Percentiles rank a stretch among this genome's conserved stretches.
Conservation (phyloP, 1,140 invertebrate genomes). For the Wiebesia pumilae region DNA sequence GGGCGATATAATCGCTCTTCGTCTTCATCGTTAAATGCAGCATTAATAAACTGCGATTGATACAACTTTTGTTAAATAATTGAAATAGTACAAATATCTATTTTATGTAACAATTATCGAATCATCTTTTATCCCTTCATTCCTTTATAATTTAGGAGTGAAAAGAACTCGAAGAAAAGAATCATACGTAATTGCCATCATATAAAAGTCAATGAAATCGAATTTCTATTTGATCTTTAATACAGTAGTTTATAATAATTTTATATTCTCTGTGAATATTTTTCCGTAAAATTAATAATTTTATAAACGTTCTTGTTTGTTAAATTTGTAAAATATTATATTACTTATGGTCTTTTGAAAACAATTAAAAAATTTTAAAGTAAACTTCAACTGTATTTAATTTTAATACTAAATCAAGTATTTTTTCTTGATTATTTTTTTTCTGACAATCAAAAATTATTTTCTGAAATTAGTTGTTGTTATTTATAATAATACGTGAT, state of each 20-base stretch:
- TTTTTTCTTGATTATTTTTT: neutral
- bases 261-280: too few relatives aligned
- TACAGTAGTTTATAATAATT: too few relatives aligned
- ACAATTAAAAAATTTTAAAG: too few relatives aligned
- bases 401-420: neutral
- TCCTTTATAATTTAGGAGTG: conserved; percentile 58
- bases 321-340: too few relatives aligned
- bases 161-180: conserved; percentile 55
- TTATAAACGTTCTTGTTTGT: too few relatives aligned
- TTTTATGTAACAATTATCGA: conserved; percentile 65
- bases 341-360: too few relatives aligned
- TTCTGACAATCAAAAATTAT: neutral
- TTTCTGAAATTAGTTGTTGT: neutral
- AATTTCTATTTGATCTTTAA: too few relatives aligned
- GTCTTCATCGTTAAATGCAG: conserved; percentile 50
- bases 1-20: conserved; percentile 44
- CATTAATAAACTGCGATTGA: conserved; percentile 53
- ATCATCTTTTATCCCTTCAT: conserved; percentile 55
- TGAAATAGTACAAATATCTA: conserved; percentile 62
- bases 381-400: too few relatives aligned
- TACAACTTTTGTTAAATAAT: conserved; percentile 57
- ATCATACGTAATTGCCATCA: conserved; percentile 22
- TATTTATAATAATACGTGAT: neutral
- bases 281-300: too few relatives aligned
- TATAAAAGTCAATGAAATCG: neutral